Conservation (phyloP, 2,797 vertebrate species). For the Cetoscarus ocellatus region DNA sequence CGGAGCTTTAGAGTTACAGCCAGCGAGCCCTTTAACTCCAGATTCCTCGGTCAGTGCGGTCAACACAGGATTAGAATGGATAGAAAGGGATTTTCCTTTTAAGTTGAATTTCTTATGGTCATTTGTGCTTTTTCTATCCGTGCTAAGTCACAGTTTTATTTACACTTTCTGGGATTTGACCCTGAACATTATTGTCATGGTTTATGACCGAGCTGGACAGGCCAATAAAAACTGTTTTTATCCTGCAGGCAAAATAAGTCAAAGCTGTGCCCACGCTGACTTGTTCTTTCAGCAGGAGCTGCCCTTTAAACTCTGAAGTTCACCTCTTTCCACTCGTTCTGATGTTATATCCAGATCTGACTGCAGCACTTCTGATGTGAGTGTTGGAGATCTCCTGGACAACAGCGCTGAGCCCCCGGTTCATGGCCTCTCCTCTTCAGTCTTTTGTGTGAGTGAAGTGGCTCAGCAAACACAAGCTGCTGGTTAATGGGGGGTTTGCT, state of each 20-base stretch:
- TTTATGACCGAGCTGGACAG: constrained; percentile 18
- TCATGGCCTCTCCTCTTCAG: constrained; percentile 38
- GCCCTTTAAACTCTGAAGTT: background rate
- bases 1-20: constrained; percentile 65
- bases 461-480: constrained; percentile 69
- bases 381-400: constrained; percentile 24
- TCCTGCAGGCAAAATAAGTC: background rate
- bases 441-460: constrained; percentile 70
- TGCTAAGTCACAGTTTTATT: constrained; percentile 45
- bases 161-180: constrained; percentile 13
- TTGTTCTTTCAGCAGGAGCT: background rate
- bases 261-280: background rate
- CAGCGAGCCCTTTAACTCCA: constrained; percentile 69
- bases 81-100: constrained; percentile 65
- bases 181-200: background rate
- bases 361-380: constrained; percentile 2
- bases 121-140: constrained; percentile 36
- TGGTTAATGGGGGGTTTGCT: constrained; percentile 66
- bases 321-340: too few relatives aligned
- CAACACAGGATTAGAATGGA: constrained; percentile 60
- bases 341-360: too few relatives aligned
- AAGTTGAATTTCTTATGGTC: constrained; percentile 31
- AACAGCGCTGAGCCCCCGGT: constrained; percentile 24
- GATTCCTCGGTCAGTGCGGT: constrained; percentile 76
- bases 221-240: constrained; percentile 6